Base-by-base conservation (phyloP, 2,888 invertebrate genomes). In the Pseudococcus jackbeardsleyi region DNA sequence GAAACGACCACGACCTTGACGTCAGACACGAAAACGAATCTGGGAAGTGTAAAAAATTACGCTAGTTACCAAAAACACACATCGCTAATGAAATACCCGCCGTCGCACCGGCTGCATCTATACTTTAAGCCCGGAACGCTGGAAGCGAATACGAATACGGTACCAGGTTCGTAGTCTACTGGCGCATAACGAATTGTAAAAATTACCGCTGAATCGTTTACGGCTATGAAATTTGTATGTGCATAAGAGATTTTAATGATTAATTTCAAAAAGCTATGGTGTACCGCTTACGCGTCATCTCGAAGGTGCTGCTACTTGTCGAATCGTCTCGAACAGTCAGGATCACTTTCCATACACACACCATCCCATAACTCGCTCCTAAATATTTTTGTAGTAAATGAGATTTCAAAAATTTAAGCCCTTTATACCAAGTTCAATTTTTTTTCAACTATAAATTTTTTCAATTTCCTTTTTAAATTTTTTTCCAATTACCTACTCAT, bases 1-100 rank as follows among this genome's bases (percentile, higher is more conserved):
- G 54, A 54, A 54, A 54, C 54, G 17, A 54, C 54, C 68, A 68
- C 68, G 68, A 68, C 68, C 68, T 68, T 68, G 68, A 68, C 68
- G 68, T 68, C 68, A 68, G 68, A 68, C 68, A 68, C 68, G 68
- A 68, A 42, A 8, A 42, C 42, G 9, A 42, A 42, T 68, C 26
- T 68, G 22, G 68, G 68, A 68, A 68, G 26, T 26, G 26, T 68
- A 26, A 68, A 68, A 68, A 68, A 68, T 68, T 68, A 68, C 54
- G 54, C 68, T 68, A 68, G 26, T 68, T 68, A 68, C 68, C 68
- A 68, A 68, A 68, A 68, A 68, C 68, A 68, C 68, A 68, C 68
- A 68, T 54, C 54, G n/a, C 54, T 54, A 54, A 68, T 26, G 68
- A 68, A 68, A 26, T 11, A 68, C 26, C 68, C 12, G 5, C 64